phyloP scores from a whole-genome alignment of 2,888 invertebrate genomes.

The Drosophila falleni region DNA sequence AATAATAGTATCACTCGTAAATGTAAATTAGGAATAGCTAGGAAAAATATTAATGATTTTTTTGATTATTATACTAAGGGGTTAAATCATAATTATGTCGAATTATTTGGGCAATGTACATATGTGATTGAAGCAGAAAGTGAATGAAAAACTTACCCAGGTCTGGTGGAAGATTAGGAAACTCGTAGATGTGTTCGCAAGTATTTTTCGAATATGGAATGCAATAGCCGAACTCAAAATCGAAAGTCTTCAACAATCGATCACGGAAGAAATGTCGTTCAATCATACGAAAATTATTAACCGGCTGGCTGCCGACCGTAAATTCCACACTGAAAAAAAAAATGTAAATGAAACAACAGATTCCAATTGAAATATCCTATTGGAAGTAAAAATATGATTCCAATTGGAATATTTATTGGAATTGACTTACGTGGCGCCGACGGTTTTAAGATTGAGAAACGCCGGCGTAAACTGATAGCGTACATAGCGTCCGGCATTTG shows the following conservation, averaged over 20 bases:
- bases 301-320: constrained; percentile 95
- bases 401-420: not conserved
- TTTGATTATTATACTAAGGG: too few relatives aligned
- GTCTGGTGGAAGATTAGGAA: constrained; percentile 94
- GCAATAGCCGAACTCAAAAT: constrained; percentile 99
- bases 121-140: too few relatives aligned
- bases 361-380: not conserved
- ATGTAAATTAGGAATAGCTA: too few relatives aligned
- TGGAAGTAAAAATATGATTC: not conserved
- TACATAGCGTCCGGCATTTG: constrained; percentile 98
- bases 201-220: constrained; percentile 99
- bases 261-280: constrained; percentile 98
- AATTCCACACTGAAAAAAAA: constrained; percentile 93
- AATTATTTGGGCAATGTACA: too few relatives aligned
- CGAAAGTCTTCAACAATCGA: constrained; percentile 97
- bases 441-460: constrained; percentile 97
- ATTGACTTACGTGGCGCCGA: constrained; percentile 96
- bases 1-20: too few relatives aligned
- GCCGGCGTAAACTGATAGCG: constrained; percentile 99
- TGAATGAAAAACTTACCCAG: constrained; percentile 88
- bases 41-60: too few relatives aligned
- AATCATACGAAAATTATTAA: constrained; percentile 99
- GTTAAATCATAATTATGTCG: too few relatives aligned
- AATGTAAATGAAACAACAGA: not conserved
- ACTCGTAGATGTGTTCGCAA: constrained; percentile 99